phyloP scores from a whole-genome alignment of 1,140 invertebrate species.

The Amphibalanus amphitrite region DNA sequence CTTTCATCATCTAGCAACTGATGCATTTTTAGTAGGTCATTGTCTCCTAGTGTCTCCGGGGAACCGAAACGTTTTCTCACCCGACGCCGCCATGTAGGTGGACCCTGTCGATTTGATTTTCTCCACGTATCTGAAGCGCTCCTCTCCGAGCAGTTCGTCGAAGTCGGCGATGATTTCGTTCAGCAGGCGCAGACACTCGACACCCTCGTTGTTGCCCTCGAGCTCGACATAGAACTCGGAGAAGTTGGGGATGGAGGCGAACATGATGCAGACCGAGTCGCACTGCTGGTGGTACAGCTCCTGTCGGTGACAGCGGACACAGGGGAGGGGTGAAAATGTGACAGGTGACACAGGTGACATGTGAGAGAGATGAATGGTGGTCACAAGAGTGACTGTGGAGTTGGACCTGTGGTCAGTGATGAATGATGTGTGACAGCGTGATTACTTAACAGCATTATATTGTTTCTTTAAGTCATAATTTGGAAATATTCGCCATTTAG shows the following conservation, averaged over 20 bases:
- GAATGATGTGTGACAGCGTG: no score
- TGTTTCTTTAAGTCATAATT: no score
- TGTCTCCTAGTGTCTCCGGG: constrained; percentile 11
- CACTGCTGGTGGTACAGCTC: constrained; percentile 92
- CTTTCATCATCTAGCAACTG: constrained; percentile 1
- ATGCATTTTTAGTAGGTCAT: neutral
- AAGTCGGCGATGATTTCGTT: constrained; percentile 97
- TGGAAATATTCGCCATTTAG: no score
- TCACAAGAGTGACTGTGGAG: no score
- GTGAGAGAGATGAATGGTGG: no score
- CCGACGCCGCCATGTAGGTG: constrained; percentile 93
- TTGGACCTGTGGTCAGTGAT: no score
- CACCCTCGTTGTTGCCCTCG: constrained; percentile 84
- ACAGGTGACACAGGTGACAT: no score
- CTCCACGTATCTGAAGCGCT: constrained; percentile 75
- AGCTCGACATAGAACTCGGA: constrained; percentile 92
- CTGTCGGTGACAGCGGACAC: constrained; percentile 32
- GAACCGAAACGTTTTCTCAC: no score
- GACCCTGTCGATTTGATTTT: constrained; percentile 95
- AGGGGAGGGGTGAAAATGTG: no score
- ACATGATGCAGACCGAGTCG: constrained; percentile 84
- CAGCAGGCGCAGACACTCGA: constrained; percentile 78
- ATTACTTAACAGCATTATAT: no score
- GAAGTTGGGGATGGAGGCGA: constrained; percentile 91
- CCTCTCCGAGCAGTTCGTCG: constrained; percentile 72